Percentiles rank a stretch among this genome's conserved stretches.
Conservation (phyloP, 2,888 invertebrate genomes). For the Macrosiphum euphorbiae region DNA sequence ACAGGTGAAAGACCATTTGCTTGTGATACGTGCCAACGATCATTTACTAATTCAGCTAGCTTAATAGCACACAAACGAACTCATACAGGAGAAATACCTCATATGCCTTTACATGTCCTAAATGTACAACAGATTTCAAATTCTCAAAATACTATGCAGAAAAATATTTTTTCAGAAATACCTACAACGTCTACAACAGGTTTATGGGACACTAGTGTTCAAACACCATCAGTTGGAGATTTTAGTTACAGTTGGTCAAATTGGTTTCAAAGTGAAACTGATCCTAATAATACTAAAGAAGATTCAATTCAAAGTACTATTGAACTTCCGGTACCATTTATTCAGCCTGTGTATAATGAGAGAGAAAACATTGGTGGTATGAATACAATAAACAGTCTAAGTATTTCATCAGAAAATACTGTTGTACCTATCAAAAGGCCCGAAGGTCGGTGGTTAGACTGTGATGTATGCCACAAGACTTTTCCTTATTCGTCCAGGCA, state of each 20-base stretch:
- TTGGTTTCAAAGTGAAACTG: constrained; percentile 48
- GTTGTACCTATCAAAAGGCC: constrained; percentile 18
- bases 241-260: constrained; percentile 53
- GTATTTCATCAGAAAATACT: background rate
- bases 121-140: background rate
- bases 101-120: constrained; percentile 24
- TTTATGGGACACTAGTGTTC: constrained; percentile 29
- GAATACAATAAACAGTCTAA: background rate
- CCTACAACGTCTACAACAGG: background rate
- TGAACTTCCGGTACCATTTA: background rate
- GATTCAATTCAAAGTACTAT: background rate
- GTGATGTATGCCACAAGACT: constrained; percentile 49
- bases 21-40: constrained; percentile 71
- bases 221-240: constrained; percentile 17
- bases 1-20: constrained; percentile 72
- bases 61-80: constrained; percentile 70
- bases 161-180: constrained; percentile 34
- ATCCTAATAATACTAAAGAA: constrained; percentile 31
- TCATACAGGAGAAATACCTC: constrained; percentile 47
- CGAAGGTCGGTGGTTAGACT: constrained; percentile 43
- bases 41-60: constrained; percentile 71
- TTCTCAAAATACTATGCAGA: background rate
- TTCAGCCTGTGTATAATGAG: background rate
- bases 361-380: background rate
- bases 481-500: constrained; percentile 50